These are phyloP conservation scores for Napeogenes inachia DNA, from an alignment of 2,888 invertebrate species.

Conservation along the genomic window DNA sequence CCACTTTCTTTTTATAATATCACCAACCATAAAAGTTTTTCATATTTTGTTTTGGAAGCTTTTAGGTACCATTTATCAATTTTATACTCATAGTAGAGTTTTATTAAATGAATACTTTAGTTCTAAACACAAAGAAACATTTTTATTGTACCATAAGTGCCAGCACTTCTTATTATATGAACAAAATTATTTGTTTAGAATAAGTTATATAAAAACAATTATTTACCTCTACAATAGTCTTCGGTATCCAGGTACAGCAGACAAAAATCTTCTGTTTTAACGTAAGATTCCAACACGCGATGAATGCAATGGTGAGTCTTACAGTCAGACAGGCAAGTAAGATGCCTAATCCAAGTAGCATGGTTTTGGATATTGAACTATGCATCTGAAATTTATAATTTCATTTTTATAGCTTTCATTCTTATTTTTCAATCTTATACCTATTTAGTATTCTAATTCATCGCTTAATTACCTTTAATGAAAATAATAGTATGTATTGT, in stretches of 20 bases:
- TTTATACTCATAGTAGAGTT: too few relatives aligned
- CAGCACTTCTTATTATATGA: too few relatives aligned
- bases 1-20: constrained; percentile 1
- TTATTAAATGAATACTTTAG: too few relatives aligned
- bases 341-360: constrained; percentile 59
- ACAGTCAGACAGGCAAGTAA: constrained; percentile 51
- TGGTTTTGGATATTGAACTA: constrained; percentile 41
- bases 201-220: not conserved
- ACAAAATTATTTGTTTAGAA: too few relatives aligned
- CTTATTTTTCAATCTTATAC: too few relatives aligned
- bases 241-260: constrained; percentile 82
- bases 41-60: not conserved
- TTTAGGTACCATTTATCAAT: not conserved
- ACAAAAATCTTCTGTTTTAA: constrained; percentile 79
- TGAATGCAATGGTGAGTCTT: constrained; percentile 45
- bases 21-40: constrained; percentile 1
- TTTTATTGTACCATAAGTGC: too few relatives aligned
- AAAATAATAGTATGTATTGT: too few relatives aligned
- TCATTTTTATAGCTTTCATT: too few relatives aligned
- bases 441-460: too few relatives aligned
- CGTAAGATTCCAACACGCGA: constrained; percentile 68
- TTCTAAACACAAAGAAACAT: too few relatives aligned
- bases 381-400: constrained; percentile 45
- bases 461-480: too few relatives aligned
- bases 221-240: constrained; percentile 82